Evolutionary conservation across 2,888 invertebrate species (phyloP).

Genomic region (Bibio marci): DNA sequence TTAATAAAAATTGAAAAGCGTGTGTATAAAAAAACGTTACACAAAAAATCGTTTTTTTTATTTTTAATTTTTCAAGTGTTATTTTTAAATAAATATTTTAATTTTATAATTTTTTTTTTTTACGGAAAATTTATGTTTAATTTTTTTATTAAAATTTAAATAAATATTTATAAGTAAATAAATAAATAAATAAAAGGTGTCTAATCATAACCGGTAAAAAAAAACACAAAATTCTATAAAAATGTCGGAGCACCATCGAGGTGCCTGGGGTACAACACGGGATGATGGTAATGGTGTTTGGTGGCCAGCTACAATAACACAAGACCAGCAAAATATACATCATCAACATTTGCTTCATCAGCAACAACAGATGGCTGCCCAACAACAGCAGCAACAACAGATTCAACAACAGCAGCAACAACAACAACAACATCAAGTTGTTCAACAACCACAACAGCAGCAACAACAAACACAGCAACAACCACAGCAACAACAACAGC

Average conservation of each 20-base stretch:
- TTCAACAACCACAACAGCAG: conserved; percentile 17
- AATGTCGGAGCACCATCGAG: conserved; percentile 48
- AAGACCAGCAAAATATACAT: conserved; percentile 31
- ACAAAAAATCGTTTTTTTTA: too few species aligned
- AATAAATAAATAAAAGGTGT: too few species aligned
- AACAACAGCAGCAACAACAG: conserved; percentile 18
- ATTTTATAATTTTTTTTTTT: too few species aligned
- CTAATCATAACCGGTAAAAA: too few species aligned
- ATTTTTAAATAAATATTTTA: too few species aligned
- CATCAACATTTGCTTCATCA: conserved; percentile 35
- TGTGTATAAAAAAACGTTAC: too few species aligned
- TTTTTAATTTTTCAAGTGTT: too few species aligned
- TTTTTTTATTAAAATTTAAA: too few species aligned
- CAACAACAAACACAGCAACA: conserved; percentile 20
- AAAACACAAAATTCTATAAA: conserved; percentile 14
- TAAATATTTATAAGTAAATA: too few species aligned
- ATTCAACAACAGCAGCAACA: too few species aligned
- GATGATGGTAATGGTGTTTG: conserved; percentile 40
- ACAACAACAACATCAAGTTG: conserved; percentile 16
- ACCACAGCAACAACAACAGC: conserved; percentile 31
- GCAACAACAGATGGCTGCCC: conserved; percentile 32
- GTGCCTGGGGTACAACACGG: conserved; percentile 44
- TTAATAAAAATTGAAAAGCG: too few species aligned
- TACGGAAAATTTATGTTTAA: too few species aligned
- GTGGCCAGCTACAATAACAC: conserved; percentile 37